These are phyloP conservation scores for Rattus norvegicus DNA, from an alignment of 2,113 vertebrate species.

Conservation along the genomic window DNA sequence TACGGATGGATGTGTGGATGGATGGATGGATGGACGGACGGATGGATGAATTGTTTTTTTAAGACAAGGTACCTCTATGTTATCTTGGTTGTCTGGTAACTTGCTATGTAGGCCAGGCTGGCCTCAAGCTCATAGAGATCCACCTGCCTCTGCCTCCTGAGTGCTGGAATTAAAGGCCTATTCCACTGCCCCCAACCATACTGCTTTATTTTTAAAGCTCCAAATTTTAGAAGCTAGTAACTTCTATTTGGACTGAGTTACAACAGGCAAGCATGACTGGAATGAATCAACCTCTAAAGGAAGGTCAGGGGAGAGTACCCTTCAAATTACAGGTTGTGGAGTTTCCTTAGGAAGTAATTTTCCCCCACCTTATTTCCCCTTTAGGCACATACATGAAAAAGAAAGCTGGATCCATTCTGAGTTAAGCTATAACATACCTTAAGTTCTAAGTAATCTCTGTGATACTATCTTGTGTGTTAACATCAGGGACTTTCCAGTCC, in stretches of 20 bases:
- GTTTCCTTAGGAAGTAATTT: neutral
- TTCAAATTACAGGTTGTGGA: conserved; percentile 32
- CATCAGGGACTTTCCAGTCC: conserved; percentile 68
- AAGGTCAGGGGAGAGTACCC: conserved; percentile 16
- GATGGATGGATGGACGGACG: no score
- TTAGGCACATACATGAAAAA: conserved; percentile 56
- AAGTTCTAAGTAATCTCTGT: conserved; percentile 57
- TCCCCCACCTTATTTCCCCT: neutral
- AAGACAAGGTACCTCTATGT: neutral
- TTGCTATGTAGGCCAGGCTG: neutral
- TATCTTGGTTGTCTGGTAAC: neutral
- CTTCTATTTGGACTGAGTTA: neutral
- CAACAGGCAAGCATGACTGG: neutral
- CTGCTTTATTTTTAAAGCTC: neutral
- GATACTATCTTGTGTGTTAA: conserved; percentile 65
- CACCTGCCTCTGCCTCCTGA: neutral
- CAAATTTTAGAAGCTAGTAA: conserved; percentile 12
- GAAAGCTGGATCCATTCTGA: conserved; percentile 26
- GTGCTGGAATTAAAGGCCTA: neutral
- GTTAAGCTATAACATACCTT: conserved; percentile 29
- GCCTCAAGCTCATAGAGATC: neutral
- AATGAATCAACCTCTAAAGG: conserved; percentile 16
- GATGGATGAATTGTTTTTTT: neutral
- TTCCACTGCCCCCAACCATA: no score
- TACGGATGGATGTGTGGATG: no score